These are phyloP conservation scores for Chymomyza procnemis DNA, from an alignment of 2,888 invertebrate species.

Conservation along the genomic window DNA sequence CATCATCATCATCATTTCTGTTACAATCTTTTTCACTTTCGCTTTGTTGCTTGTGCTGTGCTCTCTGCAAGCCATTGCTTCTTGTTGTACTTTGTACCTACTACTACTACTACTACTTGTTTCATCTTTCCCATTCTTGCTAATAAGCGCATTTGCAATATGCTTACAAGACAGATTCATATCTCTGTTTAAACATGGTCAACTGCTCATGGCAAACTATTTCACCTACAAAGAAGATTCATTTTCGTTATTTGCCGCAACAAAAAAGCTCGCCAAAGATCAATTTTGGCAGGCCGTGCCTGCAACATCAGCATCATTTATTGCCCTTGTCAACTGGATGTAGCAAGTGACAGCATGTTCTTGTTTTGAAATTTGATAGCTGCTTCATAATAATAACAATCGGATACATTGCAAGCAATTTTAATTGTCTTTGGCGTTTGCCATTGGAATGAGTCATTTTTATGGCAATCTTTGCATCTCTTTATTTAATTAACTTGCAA, in stretches of 20 bases:
- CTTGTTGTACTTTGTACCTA: constrained; percentile 44
- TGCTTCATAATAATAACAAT: neutral
- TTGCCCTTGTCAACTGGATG: neutral
- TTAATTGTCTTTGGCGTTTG: constrained; percentile 6
- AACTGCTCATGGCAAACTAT: neutral
- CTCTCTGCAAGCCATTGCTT: constrained; percentile 5
- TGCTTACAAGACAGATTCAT: constrained; percentile 32
- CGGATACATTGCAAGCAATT: too few species aligned
- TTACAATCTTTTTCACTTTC: constrained; percentile 50
- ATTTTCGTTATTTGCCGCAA: too few species aligned
- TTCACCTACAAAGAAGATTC: neutral
- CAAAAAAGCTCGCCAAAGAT: too few species aligned
- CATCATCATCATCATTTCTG: constrained; percentile 15
- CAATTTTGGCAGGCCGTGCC: neutral
- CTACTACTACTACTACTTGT: constrained; percentile 16
- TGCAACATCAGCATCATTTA: neutral
- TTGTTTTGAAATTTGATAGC: neutral
- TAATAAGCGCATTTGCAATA: neutral
- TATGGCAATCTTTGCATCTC: constrained; percentile 1
- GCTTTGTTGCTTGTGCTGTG: constrained; percentile 33
- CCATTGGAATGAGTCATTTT: constrained; percentile 45
- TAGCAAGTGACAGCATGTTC: neutral
- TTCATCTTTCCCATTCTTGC: constrained; percentile 8
- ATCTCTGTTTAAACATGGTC: neutral
- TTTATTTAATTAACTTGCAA: constrained; percentile 49